Evolutionary conservation across 2,888 invertebrate genomes (phyloP), one percentile per base, ranked within the genome.

Genomic region (Ganaspis brasiliensis): DNA sequence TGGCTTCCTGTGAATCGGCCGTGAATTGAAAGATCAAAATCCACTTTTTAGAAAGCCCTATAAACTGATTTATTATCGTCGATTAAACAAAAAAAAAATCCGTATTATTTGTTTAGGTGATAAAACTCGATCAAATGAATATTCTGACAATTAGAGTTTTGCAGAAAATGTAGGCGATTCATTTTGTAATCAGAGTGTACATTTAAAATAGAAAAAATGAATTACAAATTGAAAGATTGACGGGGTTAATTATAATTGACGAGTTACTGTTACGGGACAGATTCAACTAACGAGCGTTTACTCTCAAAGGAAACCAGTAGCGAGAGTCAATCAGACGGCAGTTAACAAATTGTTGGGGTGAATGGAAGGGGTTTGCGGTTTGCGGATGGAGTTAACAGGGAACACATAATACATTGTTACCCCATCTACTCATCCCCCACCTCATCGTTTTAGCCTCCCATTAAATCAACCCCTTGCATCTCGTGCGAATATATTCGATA

Each of bases 331-430:
- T 88, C 88, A 86, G 84, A 85, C 85, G 86, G 88, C 86, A 90
- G 91, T 91, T 91, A 90, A 90, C 88, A 88, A 91, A 91, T 89
- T 89, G 90, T 89, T 86, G 85, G 85, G 84, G 82, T 81, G 85
- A 82, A 78, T 84, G 84, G 87, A 84, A 88, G 88, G 87, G 88
- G 85, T 87, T 86, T 89, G 90, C 83, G 90, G 90, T 89, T 87
- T 85, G 84, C 83, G 81, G 84, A 83, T 85, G 86, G 86, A 88
- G 86, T 84, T 84, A 86, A 82, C 84, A 80, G 84, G 83, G 81
- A 82, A 84, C 85, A 82, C 81, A 90, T 90, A 90, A 90, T 90
- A 90, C 90, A 88, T 90, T 90, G 91, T 91, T 91, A 91, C 87
- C 89, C 89, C 88, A 86, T 86, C 89, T 83, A 84, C 87, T 61